Evolutionary conservation across 2,888 invertebrate genomes (phyloP).

Genomic region (Pecten maximus): DNA sequence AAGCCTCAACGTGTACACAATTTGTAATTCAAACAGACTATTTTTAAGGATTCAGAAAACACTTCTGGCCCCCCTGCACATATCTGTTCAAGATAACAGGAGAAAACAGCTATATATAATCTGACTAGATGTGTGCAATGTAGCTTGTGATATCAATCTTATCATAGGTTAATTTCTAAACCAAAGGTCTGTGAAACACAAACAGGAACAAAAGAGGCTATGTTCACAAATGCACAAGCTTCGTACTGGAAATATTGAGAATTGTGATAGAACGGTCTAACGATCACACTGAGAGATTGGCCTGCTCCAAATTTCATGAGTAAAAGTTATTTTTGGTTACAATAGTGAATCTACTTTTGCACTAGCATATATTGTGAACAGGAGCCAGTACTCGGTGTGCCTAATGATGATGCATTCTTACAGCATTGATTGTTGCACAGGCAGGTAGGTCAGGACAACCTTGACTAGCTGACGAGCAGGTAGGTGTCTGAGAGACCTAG

Average conservation of each 20-base stretch:
- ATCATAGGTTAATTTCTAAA: not conserved
- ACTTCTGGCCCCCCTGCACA: not conserved
- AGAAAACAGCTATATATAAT: not conserved
- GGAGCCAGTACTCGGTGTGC: not conserved
- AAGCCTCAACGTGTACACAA: not conserved
- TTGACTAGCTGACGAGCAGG: not conserved
- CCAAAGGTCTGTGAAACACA: not conserved
- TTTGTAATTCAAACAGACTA: not conserved
- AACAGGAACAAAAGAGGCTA: not conserved
- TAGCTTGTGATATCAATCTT: not conserved
- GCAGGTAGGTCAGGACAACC: not conserved
- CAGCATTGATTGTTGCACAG: not conserved
- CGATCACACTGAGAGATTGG: conserved; percentile 1
- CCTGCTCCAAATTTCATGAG: conserved; percentile 25
- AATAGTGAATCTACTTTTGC: conserved; percentile 25
- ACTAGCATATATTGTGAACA: not conserved
- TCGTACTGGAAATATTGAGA: not conserved
- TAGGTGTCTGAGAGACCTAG: not conserved
- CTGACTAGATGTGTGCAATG: not conserved
- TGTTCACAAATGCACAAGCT: not conserved
- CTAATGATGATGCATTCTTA: conserved; percentile 9
- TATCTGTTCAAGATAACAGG: not conserved
- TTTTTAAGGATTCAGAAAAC: not conserved
- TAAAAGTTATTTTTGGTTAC: conserved; percentile 30
- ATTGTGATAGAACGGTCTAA: not conserved